Percentiles rank a stretch among this genome's conserved stretches.
phyloP scores from a whole-genome alignment of 2,888 invertebrate species.

The Spisula solida region DNA sequence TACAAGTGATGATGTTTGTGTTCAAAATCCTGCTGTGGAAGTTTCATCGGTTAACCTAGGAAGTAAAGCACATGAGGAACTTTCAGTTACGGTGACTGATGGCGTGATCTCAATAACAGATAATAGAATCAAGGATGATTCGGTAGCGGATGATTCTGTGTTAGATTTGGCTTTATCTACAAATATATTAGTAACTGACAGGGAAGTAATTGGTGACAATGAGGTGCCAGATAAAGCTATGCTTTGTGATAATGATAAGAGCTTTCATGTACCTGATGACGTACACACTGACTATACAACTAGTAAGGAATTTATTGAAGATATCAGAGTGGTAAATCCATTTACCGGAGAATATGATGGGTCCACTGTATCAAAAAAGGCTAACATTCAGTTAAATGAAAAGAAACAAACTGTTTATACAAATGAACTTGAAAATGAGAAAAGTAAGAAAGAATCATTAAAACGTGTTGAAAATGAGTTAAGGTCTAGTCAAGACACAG shows the following conservation, averaged over 20 bases:
- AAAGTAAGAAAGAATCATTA: neutral
- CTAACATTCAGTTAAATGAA: neutral
- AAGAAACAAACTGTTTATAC: neutral
- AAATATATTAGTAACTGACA: neutral
- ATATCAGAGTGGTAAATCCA: conserved; percentile 59
- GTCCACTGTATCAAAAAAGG: conserved; percentile 20
- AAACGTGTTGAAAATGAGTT: neutral
- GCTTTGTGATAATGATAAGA: neutral
- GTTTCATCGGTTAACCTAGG: neutral
- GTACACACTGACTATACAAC: neutral
- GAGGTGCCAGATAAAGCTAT: neutral
- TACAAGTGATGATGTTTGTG: neutral
- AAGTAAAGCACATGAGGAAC: neutral
- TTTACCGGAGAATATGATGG: conserved; percentile 64
- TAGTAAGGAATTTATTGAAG: conserved; percentile 46
- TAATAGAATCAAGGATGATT: neutral
- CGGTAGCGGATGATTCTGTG: neutral
- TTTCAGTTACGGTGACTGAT: conserved; percentile 31
- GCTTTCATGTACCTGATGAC: neutral
- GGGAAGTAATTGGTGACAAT: neutral
- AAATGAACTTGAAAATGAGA: neutral
- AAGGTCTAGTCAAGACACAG: neutral
- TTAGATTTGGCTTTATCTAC: conserved; percentile 7
- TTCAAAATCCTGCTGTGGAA: conserved; percentile 9
- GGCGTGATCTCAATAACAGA: conserved; percentile 40